These are phyloP conservation scores for Drosophila melanica DNA, from an alignment of 1,140 invertebrate genomes.

Conservation along the genomic window DNA sequence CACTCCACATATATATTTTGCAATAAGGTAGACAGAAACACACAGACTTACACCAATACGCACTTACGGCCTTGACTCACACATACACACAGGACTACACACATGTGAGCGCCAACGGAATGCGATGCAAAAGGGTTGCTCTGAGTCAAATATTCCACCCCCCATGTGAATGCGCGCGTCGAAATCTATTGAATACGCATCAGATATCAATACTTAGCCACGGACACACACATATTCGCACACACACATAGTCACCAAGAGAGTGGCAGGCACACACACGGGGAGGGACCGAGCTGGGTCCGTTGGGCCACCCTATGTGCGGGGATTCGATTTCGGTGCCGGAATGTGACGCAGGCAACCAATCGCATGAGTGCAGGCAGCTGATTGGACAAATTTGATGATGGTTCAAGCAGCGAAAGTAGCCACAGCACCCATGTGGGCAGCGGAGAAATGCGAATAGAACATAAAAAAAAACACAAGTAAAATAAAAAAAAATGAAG, in stretches of 20 bases:
- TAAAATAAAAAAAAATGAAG: constrained; percentile 14
- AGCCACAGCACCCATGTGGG: constrained; percentile 15
- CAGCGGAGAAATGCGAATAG: not conserved
- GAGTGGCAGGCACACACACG: constrained; percentile 16
- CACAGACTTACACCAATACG: not conserved
- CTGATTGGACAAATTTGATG: constrained; percentile 72
- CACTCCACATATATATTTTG: too few relatives aligned
- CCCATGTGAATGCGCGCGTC: constrained; percentile 66
- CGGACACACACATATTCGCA: constrained; percentile 19
- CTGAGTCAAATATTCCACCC: constrained; percentile 55
- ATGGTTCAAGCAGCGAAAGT: constrained; percentile 25
- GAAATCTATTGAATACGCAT: constrained; percentile 81
- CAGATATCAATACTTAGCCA: constrained; percentile 78
- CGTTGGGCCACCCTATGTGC: constrained; percentile 33
- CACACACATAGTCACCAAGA: constrained; percentile 6
- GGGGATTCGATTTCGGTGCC: constrained; percentile 71
- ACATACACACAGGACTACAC: constrained; percentile 4
- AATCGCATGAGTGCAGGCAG: constrained; percentile 76
- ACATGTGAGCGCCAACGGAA: constrained; percentile 2
- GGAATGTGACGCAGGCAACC: constrained; percentile 46
- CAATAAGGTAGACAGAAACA: not conserved
- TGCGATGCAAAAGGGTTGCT: constrained; percentile 59
- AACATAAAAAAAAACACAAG: not conserved
- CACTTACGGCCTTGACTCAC: not conserved
- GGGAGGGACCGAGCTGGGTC: constrained; percentile 16